phyloP scores from a whole-genome alignment of 2,888 invertebrate genomes.

The Diplolepis rosae region DNA sequence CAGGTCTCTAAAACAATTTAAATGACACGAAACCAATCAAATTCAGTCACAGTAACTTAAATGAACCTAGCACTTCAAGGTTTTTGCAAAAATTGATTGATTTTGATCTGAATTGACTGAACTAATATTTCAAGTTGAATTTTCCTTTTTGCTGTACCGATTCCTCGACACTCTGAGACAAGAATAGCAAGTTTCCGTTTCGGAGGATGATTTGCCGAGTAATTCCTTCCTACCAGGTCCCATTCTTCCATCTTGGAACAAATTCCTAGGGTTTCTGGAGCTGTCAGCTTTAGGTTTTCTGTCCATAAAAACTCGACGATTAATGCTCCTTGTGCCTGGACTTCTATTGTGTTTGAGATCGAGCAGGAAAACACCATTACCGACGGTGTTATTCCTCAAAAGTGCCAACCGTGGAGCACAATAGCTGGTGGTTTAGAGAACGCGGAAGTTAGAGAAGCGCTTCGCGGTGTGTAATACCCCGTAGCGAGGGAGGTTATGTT shows the following conservation, averaged over 20 bases:
- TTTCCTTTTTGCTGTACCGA: too few relatives aligned
- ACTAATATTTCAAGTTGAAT: too few relatives aligned
- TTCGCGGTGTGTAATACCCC: constrained; percentile 49
- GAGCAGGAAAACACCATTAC: constrained; percentile 32
- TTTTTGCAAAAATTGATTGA: too few relatives aligned
- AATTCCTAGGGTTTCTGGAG: constrained; percentile 37
- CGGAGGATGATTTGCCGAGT: neutral
- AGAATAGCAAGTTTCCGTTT: neutral
- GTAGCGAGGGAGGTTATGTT: constrained; percentile 39
- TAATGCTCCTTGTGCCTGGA: constrained; percentile 7
- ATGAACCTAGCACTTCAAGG: too few relatives aligned
- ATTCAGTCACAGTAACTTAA: too few relatives aligned
- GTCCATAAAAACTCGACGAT: constrained; percentile 33
- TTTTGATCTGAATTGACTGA: too few relatives aligned
- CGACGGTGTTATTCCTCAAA: constrained; percentile 33
- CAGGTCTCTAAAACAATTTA: too few relatives aligned
- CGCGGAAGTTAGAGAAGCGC: constrained; percentile 50
- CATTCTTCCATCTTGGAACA: constrained; percentile 42
- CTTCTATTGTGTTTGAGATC: constrained; percentile 20
- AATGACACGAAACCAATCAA: too few relatives aligned
- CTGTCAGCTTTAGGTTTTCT: constrained; percentile 1
- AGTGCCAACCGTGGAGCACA: constrained; percentile 32
- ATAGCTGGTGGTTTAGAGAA: constrained; percentile 45
- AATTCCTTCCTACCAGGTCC: neutral
- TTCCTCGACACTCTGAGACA: neutral